Conservation (phyloP, 2,797 vertebrate species). For the Pantherophis alleghaniensis region DNA sequence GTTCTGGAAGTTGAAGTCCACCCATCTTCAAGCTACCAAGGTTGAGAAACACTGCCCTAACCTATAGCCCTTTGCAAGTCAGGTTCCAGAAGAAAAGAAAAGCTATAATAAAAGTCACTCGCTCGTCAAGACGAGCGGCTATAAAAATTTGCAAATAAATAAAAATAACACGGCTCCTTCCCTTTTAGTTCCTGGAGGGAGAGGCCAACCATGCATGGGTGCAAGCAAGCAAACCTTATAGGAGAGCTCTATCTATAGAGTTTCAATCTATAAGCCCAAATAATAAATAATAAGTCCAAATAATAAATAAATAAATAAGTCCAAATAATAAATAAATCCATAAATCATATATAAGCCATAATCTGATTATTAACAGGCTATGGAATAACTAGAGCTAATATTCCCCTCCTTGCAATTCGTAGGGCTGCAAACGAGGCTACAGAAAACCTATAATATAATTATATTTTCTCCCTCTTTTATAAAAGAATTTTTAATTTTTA, state of each 20-base stretch:
- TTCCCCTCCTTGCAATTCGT: no score
- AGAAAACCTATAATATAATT: neutral
- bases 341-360: neutral
- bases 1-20: no score
- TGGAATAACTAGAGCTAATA: neutral
- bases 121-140: rapidly evolving
- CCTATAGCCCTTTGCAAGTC: neutral
- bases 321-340: no score
- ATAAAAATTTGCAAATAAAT: neutral
- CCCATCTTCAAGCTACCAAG: no score
- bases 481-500: no score
- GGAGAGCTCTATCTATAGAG: neutral
- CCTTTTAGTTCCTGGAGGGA: neutral
- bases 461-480: no score
- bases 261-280: no score
- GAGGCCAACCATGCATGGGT: neutral
- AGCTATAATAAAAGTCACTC: neutral
- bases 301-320: no score
- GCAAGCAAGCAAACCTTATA: neutral
- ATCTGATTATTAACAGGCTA: neutral
- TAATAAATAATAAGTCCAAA: no score
- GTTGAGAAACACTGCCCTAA: no score
- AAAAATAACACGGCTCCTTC: neutral
- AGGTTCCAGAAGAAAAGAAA: neutral
- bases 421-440: no score